These are phyloP conservation scores for Coracopsis vasa DNA, from an alignment of 2,113 vertebrate species.

Conservation along the genomic window DNA sequence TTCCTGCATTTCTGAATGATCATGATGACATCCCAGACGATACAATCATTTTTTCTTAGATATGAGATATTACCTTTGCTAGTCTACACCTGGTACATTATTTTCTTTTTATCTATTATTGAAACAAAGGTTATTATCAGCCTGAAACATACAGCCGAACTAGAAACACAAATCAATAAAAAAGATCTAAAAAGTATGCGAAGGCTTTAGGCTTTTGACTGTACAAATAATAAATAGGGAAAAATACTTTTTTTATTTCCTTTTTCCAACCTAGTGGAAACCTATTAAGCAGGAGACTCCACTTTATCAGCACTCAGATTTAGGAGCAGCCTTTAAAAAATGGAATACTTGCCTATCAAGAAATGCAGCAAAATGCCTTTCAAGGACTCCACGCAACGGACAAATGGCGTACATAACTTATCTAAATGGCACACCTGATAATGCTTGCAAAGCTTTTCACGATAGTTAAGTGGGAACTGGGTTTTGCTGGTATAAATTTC, in stretches of 20 bases:
- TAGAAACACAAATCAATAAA: background rate
- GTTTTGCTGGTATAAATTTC: background rate
- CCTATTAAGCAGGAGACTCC: background rate
- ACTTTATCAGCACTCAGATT: background rate
- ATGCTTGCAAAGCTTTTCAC: background rate
- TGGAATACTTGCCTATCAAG: constrained; percentile 10
- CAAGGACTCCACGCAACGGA: background rate
- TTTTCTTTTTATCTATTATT: constrained; percentile 47
- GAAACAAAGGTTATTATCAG: constrained; percentile 54
- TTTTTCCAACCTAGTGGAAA: background rate
- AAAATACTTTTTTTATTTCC: background rate
- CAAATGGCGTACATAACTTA: background rate
- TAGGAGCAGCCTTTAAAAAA: constrained; percentile 15
- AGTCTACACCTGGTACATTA: background rate
- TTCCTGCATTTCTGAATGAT: background rate
- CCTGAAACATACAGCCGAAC: background rate
- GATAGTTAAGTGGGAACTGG: background rate
- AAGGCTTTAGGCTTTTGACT: constrained; percentile 4
- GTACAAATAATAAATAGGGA: background rate
- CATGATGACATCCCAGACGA: background rate
- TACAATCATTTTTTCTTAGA: background rate
- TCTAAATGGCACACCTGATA: background rate
- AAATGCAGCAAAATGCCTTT: constrained; percentile 15
- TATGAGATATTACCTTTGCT: background rate
- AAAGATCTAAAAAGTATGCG: background rate